Percentiles rank a stretch among this genome's conserved stretches.
These are phyloP conservation scores for Rissa tridactyla DNA, from an alignment of 2,113 vertebrate genomes.

Conservation along the genomic window DNA sequence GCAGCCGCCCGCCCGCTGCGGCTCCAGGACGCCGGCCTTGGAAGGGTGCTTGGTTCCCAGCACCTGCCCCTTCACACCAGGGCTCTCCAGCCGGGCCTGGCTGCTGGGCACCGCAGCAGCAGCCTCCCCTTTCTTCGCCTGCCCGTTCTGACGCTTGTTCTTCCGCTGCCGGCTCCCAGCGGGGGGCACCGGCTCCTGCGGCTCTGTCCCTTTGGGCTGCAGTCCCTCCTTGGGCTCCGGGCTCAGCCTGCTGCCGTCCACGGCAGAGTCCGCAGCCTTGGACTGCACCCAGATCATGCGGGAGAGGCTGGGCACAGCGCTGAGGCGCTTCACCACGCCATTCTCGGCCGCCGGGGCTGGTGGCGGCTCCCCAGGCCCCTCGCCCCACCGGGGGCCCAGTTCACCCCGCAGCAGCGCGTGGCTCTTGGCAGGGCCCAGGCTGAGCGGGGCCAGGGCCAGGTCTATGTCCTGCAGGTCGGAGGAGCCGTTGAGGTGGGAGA, in stretches of 20 bases:
- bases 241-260: constrained; percentile 42
- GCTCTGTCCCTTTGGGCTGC: constrained; percentile 70
- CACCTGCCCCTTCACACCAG: constrained; percentile 66
- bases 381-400: constrained; percentile 67
- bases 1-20: constrained; percentile 19
- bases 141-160: constrained; percentile 85
- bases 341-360: constrained; percentile 62
- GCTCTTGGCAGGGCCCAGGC: constrained; percentile 85
- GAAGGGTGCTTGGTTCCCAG: constrained; percentile 72
- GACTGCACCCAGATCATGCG: constrained; percentile 92
- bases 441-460: constrained; percentile 92
- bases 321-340: constrained; percentile 85
- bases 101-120: not conserved
- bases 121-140: constrained; percentile 70
- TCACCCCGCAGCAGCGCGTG: constrained; percentile 75
- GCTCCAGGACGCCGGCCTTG: constrained; percentile 24
- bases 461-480: constrained; percentile 93
- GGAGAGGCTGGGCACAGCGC: constrained; percentile 87
- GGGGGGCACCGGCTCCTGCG: not conserved
- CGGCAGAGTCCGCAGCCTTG: constrained; percentile 74
- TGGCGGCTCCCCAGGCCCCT: constrained; percentile 62
- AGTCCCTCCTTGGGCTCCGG: constrained; percentile 42
- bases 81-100: constrained; percentile 70
- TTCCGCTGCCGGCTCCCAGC: constrained; percentile 81
- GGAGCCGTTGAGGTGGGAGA: constrained; percentile 90